A percentile compares a stretch with the other conserved stretches of the same genome.
phyloP scores from a whole-genome alignment of 2,113 vertebrate species.

The Apodemus sylvaticus region DNA sequence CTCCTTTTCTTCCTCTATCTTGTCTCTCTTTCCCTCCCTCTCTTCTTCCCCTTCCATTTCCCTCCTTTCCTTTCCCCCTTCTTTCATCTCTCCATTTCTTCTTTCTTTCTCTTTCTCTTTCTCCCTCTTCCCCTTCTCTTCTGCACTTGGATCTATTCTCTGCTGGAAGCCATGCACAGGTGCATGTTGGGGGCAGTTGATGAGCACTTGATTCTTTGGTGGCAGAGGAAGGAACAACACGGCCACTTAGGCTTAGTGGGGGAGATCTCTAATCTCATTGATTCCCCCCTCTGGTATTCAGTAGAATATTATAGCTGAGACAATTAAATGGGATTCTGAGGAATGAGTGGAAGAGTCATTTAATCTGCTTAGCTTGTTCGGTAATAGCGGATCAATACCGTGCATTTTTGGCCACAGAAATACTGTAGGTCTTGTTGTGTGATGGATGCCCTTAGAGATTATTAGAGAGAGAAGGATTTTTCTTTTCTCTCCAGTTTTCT shows the following conservation, averaged over 20 bases:
- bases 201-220: not conserved
- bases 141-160: rapidly evolving
- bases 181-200: rapidly evolving
- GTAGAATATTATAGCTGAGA: not conserved
- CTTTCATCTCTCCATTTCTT: rapidly evolving
- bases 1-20: too few species aligned
- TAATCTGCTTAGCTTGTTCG: conserved; percentile 30
- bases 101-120: rapidly evolving
- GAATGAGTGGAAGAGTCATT: conserved; percentile 28
- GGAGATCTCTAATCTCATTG: conserved; percentile 36
- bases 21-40: rapidly evolving
- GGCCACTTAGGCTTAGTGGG: not conserved
- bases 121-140: too few species aligned
- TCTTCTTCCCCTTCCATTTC: rapidly evolving
- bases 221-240: not conserved
- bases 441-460: not conserved
- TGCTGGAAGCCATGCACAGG: not conserved
- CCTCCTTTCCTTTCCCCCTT: rapidly evolving
- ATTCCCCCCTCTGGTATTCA: not conserved
- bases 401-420: not conserved
- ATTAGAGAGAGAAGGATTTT: too few species aligned
- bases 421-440: rapidly evolving
- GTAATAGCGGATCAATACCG: not conserved
- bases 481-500: not conserved
- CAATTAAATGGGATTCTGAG: conserved; percentile 45